phyloP scores from a whole-genome alignment of 53 echinoderm and acorn worm genomes.

The Zoroaster sp. region DNA sequence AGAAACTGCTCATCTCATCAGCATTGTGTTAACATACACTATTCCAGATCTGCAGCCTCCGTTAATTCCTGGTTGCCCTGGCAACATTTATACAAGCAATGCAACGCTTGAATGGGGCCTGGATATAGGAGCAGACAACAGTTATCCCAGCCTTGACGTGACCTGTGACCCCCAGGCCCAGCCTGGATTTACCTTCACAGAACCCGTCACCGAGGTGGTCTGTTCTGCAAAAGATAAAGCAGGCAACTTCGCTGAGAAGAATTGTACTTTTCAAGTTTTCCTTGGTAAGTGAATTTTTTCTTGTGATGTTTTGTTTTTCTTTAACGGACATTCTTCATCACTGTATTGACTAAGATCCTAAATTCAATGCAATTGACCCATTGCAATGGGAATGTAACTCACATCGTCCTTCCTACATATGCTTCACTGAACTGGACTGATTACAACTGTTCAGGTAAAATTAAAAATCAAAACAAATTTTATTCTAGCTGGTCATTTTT shows the following conservation, averaged over 20 bases:
- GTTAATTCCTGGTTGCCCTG: conserved; percentile 3
- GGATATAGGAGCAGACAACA: conserved; percentile 7
- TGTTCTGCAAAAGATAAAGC: conserved; percentile 2
- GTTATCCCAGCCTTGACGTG: neutral
- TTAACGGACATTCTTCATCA: too few relatives aligned
- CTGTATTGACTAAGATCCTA: too few relatives aligned
- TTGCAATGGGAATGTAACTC: too few relatives aligned
- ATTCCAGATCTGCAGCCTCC: conserved; percentile 17
- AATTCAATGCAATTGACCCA: too few relatives aligned
- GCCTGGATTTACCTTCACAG: conserved; percentile 2
- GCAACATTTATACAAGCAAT: conserved; percentile 13
- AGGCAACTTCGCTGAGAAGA: neutral
- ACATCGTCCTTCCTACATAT: too few relatives aligned
- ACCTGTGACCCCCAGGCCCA: neutral
- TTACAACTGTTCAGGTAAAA: too few relatives aligned
- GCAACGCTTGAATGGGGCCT: neutral
- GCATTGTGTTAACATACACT: too few relatives aligned
- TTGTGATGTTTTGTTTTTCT: too few relatives aligned
- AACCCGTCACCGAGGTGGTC: neutral
- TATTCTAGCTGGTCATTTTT: too few relatives aligned
- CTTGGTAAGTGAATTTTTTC: conserved; percentile 32
- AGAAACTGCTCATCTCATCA: too few relatives aligned
- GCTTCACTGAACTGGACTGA: too few relatives aligned
- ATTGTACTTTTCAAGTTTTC: conserved; percentile 11
- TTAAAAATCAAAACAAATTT: too few relatives aligned